Conservation (phyloP, 2,888 invertebrate species). For the Phaedon cochleariae region DNA sequence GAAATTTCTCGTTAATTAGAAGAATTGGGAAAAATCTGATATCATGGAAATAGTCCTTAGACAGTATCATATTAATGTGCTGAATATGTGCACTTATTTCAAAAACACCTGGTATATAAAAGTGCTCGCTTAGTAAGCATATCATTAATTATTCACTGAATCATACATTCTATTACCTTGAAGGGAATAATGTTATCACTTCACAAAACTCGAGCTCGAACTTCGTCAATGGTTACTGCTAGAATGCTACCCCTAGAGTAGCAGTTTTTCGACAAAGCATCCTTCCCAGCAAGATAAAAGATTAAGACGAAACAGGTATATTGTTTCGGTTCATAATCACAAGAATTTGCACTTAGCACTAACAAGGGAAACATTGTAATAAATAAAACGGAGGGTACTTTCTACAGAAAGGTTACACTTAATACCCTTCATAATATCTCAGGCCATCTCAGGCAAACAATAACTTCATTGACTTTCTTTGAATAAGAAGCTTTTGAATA, state of each 20-base stretch:
- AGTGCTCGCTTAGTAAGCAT: no score
- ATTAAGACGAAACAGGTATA: neutral
- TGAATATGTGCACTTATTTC: no score
- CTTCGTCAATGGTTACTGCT: neutral
- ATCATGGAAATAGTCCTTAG: no score
- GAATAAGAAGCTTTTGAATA: neutral
- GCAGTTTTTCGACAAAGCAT: neutral
- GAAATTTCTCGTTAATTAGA: no score
- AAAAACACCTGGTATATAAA: no score
- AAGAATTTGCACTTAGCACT: neutral
- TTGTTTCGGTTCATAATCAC: neutral
- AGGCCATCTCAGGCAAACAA: neutral
- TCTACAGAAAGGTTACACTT: neutral
- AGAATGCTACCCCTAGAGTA: neutral
- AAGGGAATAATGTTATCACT: neutral
- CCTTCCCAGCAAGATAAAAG: neutral
- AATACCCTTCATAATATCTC: neutral
- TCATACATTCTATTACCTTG: neutral
- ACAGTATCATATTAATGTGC: no score
- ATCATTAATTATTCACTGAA: no score
- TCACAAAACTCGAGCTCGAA: neutral
- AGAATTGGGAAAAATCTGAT: no score
- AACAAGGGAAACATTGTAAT: neutral
- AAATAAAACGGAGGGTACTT: neutral
- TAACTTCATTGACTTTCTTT: neutral